A percentile compares a stretch with the other conserved stretches of the same genome.
These are phyloP conservation scores for Megaceryle maxima DNA, from an alignment of 2,113 vertebrate genomes.

Conservation along the genomic window DNA sequence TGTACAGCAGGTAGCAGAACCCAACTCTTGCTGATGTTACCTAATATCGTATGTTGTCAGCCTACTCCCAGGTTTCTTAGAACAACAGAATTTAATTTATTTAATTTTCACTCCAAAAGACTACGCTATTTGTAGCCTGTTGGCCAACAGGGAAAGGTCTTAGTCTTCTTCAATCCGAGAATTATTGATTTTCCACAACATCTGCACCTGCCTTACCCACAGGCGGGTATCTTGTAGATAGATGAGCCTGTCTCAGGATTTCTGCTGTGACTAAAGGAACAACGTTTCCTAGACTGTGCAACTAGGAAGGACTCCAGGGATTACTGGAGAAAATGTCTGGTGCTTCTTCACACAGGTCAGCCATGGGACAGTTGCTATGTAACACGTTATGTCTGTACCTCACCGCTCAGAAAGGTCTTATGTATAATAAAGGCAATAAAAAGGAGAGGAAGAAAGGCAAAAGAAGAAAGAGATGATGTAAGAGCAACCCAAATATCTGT, in stretches of 20 bases:
- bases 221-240: background rate
- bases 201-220: background rate
- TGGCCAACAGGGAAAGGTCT: background rate
- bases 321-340: background rate
- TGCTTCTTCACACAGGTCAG: background rate
- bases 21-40: background rate
- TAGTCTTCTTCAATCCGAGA: background rate
- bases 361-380: too few species aligned
- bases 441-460: background rate
- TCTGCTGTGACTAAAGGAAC: background rate
- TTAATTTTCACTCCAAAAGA: background rate
- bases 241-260: background rate
- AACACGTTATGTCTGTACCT: background rate
- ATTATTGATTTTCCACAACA: background rate
- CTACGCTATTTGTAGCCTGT: background rate
- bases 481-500: background rate
- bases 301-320: background rate
- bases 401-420: background rate
- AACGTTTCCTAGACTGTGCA: background rate
- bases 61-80: background rate
- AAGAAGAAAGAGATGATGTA: background rate
- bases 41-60: background rate
- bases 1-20: background rate
- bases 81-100: background rate
- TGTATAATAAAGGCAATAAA: background rate